Conservation (phyloP, 1,140 invertebrate genomes). For the Drosophila prosaltans region DNA sequence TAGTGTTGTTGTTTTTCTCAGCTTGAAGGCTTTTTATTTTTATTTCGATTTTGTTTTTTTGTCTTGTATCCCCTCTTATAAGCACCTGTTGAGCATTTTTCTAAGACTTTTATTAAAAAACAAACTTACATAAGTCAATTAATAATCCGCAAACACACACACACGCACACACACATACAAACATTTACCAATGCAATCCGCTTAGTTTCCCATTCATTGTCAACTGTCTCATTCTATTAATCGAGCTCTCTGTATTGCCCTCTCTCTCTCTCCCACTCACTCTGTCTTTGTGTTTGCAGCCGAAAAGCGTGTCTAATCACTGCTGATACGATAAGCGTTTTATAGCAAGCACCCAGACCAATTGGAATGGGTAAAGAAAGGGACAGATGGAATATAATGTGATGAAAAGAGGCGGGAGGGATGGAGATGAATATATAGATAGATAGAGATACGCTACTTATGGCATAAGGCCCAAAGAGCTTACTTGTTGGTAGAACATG, state of each 20-base stretch:
- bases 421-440: background rate
- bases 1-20: background rate
- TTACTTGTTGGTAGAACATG: background rate
- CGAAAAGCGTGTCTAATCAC: conserved; percentile 56
- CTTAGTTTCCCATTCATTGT: conserved; percentile 31
- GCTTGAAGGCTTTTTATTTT: background rate
- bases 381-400: background rate
- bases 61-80: background rate
- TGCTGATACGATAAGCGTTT: conserved; percentile 63
- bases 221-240: background rate
- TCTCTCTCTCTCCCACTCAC: background rate
- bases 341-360: conserved; percentile 6
- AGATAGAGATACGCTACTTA: background rate
- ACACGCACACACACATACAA: conserved; percentile 16
- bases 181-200: conserved; percentile 55
- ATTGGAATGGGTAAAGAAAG: background rate
- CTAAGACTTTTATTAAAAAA: conserved; percentile 35
- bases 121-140: conserved; percentile 3
- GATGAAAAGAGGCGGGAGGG: background rate
- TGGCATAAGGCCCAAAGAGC: background rate
- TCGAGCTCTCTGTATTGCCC: background rate
- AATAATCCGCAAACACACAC: conserved; percentile 8
- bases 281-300: conserved; percentile 15
- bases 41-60: conserved; percentile 8
- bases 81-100: conserved; percentile 30